phyloP scores from a whole-genome alignment of 2,113 vertebrate genomes.

The Gymnocephalus cernua region DNA sequence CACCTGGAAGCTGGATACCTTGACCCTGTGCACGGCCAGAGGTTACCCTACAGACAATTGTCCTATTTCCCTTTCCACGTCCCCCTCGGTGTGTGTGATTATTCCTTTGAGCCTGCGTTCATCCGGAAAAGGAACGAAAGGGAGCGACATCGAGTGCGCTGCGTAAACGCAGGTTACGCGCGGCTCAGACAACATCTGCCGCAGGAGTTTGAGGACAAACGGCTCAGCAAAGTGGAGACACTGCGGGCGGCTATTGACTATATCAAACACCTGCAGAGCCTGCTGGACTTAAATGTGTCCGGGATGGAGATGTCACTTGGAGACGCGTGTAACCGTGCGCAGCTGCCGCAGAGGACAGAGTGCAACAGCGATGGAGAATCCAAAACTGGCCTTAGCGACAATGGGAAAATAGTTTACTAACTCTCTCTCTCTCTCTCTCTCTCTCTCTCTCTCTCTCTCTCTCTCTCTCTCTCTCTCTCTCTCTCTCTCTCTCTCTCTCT shows the following conservation, averaged over 20 bases:
- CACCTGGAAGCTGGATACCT: conserved; percentile 77
- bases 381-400: conserved; percentile 85
- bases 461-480: not conserved
- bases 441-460: too few species aligned
- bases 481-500: not conserved
- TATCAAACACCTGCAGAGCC: conserved; percentile 91
- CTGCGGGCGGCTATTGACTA: conserved; percentile 92
- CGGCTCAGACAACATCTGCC: conserved; percentile 92
- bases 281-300: conserved; percentile 85
- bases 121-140: conserved; percentile 93
- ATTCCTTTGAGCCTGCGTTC: conserved; percentile 89
- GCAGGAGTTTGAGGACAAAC: conserved; percentile 87
- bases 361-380: conserved; percentile 89
- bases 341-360: conserved; percentile 67
- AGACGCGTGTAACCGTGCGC: conserved; percentile 46
- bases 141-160: conserved; percentile 93
- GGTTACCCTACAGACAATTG: conserved; percentile 66
- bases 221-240: conserved; percentile 96
- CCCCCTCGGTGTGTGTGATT: conserved; percentile 83
- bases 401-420: conserved; percentile 73
- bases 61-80: conserved; percentile 84
- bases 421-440: not conserved
- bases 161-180: conserved; percentile 93
- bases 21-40: conserved; percentile 63
- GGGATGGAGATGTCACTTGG: conserved; percentile 56